Evolutionary conservation across 2,888 invertebrate species (phyloP).

Genomic region (Cataglyphis rosenhaueri): DNA sequence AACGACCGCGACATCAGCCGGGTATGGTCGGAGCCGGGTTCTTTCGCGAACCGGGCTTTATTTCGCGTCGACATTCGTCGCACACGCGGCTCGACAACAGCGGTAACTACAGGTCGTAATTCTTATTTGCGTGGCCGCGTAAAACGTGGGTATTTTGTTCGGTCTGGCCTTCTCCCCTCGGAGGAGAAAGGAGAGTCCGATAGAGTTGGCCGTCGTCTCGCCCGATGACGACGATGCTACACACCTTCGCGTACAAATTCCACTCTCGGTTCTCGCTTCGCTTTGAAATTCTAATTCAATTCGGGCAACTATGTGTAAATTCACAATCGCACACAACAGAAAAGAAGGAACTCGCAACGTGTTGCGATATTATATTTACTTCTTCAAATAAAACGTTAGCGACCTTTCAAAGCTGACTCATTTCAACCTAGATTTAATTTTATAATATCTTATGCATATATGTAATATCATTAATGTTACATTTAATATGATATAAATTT

Average conservation of each 20-base stretch:
- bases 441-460: neutral
- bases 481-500: neutral
- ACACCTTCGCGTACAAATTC: slow-evolving; percentile 27
- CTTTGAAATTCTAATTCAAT: slow-evolving; percentile 50
- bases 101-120: slow-evolving; percentile 70
- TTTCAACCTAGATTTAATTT: neutral
- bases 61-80: slow-evolving; percentile 21
- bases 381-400: neutral
- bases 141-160: slow-evolving; percentile 44
- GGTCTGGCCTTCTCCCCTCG: neutral
- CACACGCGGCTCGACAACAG: slow-evolving; percentile 4
- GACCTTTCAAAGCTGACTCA: slow-evolving; percentile 3
- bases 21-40: neutral
- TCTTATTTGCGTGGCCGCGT: slow-evolving; percentile 66
- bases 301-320: slow-evolving; percentile 38
- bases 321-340: neutral
- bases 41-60: slow-evolving; percentile 13
- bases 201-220: neutral
- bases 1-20: slow-evolving; percentile 71
- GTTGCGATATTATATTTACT: neutral
- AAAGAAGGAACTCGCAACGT: neutral
- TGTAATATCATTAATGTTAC: neutral
- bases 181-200: neutral
- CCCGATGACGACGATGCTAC: neutral
- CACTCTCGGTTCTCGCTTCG: neutral